Conservation (phyloP, 2,888 invertebrate species). For the Brachypalpus laphriformis region DNA sequence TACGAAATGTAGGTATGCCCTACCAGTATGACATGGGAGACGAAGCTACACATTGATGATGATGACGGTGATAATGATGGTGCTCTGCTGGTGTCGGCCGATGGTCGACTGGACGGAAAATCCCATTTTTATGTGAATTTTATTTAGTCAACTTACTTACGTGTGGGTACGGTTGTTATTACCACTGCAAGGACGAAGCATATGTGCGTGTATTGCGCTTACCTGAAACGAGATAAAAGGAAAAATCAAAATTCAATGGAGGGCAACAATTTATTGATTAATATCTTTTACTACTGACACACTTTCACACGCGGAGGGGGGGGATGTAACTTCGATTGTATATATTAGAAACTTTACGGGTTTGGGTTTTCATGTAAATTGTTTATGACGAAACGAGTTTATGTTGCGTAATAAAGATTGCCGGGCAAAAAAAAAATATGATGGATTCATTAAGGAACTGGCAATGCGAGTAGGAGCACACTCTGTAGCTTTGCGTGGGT, state of each 20-base stretch:
- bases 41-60: background rate
- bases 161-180: background rate
- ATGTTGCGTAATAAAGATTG: slow-evolving; percentile 5
- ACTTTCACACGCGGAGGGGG: background rate
- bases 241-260: slow-evolving; percentile 48
- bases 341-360: background rate
- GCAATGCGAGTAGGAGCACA: background rate
- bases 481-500: background rate
- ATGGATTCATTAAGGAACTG: slow-evolving; percentile 30
- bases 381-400: slow-evolving; percentile 20
- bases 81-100: background rate
- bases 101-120: slow-evolving; percentile 2
- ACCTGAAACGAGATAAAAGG: slow-evolving; percentile 45
- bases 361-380: slow-evolving; percentile 21
- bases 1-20: slow-evolving; percentile 14
- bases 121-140: slow-evolving; percentile 53
- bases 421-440: background rate
- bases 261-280: slow-evolving; percentile 40
- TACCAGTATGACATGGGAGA: background rate
- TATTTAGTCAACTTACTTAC: slow-evolving; percentile 54
- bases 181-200: background rate
- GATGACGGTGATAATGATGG: slow-evolving; percentile 1
- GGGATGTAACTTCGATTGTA: background rate
- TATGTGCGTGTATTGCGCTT: background rate
- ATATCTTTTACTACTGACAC: slow-evolving; percentile 24